Conservation (phyloP, 2,113 vertebrate genomes). For the Tragelaphus imberbis region DNA sequence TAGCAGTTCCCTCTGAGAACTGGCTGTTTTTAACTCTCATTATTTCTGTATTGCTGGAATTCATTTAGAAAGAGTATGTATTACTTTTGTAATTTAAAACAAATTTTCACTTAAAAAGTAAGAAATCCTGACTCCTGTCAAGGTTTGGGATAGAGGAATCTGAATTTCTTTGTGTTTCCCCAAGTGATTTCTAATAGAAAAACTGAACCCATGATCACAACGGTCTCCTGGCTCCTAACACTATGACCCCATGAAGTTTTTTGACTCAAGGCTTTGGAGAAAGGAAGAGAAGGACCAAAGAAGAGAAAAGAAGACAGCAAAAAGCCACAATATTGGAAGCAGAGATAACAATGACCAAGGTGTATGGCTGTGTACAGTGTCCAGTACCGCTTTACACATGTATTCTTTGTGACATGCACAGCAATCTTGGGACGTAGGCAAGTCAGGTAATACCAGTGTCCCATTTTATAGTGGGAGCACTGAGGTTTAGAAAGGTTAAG, state of each 20-base stretch:
- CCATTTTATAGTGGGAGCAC: neutral
- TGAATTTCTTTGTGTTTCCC: neutral
- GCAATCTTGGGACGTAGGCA: neutral
- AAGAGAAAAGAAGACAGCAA: neutral
- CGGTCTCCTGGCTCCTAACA: neutral
- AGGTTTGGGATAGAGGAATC: neutral
- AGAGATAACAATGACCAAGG: no score
- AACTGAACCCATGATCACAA: neutral
- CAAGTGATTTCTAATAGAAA: neutral
- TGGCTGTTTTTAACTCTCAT: neutral
- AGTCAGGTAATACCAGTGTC: neutral
- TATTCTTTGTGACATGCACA: rapidly evolving
- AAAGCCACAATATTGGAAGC: neutral
- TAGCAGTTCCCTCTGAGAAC: neutral
- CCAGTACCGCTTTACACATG: no score
- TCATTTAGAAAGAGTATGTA: neutral
- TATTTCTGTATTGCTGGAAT: neutral
- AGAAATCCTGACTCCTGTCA: neutral
- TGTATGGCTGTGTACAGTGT: rapidly evolving
- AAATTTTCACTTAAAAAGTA: neutral
- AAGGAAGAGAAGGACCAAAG: neutral
- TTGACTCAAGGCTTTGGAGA: neutral
- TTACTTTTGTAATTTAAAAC: neutral
- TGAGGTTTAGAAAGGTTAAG: neutral
- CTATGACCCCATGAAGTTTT: neutral